Evolutionary conservation across 2,888 invertebrate genomes (phyloP), one percentile per base, ranked within the genome.

Genomic region (Epistrophe grossulariae): DNA sequence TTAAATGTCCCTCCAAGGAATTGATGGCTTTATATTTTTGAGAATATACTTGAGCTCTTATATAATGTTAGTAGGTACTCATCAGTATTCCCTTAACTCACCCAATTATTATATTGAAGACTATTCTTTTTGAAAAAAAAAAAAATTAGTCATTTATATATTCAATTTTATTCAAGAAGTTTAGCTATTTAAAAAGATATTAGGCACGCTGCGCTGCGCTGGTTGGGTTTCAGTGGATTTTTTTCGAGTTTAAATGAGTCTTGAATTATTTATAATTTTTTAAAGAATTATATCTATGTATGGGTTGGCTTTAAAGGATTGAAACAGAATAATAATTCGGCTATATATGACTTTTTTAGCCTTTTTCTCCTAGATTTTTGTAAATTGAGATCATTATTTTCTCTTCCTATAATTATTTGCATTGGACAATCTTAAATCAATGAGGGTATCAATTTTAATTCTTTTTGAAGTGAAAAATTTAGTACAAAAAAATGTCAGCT

Each of bases 1-100:
- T n/a, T 60, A 60, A 60, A 19, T 24, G 10, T 40, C 19, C 60
- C 60, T 60, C 35, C 13, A 60, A 40, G 60, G 40, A 40, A 35
- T 60, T 19, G 38, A 60, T 19, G 11, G 13, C 13, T 38, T 17
- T 38, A 7, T 60, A 7, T 60, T 11, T 38, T 31, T 28, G 57
- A 31, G 10, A n/a, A 35, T 31, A 10, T 11, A 59, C 17, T 59
- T 17, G 17, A 35, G 13, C 35, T n/a, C 17, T 59, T 17, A 35
- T 59, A 17, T 35, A 28, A 57, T 24, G 24, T n/a, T n/a, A n/a
- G n/a, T 48, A 50, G 1, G 19, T 55, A 28, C 6, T 15, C 55
- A 24, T 7, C 35, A 35, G 19, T 7, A 24, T 15, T 55, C 28
- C 55, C 55, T 28, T 55, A 28, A 55, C 15, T 28, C 24, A 24